Evolutionary conservation across 2,797 vertebrate species (phyloP).

Genomic region (Anas bernieri): DNA sequence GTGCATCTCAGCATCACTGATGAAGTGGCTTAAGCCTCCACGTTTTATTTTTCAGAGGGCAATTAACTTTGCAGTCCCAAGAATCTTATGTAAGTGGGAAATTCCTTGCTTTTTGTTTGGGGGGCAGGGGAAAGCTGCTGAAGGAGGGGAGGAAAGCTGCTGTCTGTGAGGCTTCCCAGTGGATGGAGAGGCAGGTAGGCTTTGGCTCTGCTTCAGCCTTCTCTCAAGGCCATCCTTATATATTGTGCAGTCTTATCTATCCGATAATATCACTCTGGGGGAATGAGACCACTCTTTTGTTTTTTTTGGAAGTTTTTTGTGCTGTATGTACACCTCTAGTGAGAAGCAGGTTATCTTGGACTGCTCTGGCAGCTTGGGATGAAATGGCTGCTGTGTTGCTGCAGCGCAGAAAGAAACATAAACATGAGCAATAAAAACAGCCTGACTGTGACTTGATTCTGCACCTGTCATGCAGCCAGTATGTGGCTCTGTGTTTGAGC

Average conservation of each 20-base stretch:
- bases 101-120: not conserved
- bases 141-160: not conserved
- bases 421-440: not conserved
- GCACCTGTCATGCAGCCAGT: not conserved
- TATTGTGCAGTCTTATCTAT: not conserved
- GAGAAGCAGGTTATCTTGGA: not conserved
- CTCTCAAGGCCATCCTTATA: not conserved
- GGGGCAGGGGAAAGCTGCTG: not conserved
- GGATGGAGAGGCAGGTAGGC: not conserved
- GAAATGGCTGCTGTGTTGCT: not conserved
- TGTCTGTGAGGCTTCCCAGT: not conserved
- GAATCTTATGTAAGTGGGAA: not conserved
- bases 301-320: not conserved
- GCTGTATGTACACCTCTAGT: not conserved
- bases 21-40: not conserved
- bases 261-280: not conserved
- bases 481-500: not conserved
- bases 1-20: not conserved
- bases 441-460: not conserved
- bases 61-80: not conserved
- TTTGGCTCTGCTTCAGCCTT: not conserved
- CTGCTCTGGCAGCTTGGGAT: not conserved
- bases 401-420: not conserved
- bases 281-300: not conserved
- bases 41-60: not conserved